Percentiles rank a stretch among this genome's conserved stretches.
phyloP scores from a whole-genome alignment of 2,888 invertebrate genomes.

The Xestia sexstrigata region DNA sequence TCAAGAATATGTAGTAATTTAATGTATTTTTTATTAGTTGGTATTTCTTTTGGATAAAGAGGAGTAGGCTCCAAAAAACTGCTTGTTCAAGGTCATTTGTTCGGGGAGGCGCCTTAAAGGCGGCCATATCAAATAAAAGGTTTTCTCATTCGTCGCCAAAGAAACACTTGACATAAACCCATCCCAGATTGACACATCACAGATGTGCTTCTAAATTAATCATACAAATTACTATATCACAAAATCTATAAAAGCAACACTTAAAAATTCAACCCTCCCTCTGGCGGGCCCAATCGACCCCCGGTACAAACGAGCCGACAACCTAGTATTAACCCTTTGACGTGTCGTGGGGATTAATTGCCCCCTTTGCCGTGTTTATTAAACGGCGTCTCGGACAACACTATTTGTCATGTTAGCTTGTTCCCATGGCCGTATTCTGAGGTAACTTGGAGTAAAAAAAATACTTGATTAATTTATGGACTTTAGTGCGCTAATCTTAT shows the following conservation, averaged over 20 bases:
- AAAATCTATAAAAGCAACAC: slow-evolving; percentile 69
- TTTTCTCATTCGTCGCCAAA: not conserved
- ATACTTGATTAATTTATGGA: slow-evolving; percentile 1
- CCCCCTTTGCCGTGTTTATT: slow-evolving; percentile 82
- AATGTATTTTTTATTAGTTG: too few relatives aligned
- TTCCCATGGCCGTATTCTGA: slow-evolving; percentile 82
- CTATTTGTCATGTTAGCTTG: slow-evolving; percentile 79
- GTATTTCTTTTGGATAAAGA: too few relatives aligned
- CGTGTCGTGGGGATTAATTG: slow-evolving; percentile 87
- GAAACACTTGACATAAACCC: not conserved
- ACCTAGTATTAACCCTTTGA: slow-evolving; percentile 88
- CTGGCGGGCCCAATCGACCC: slow-evolving; percentile 58
- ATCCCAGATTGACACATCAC: slow-evolving; percentile 19
- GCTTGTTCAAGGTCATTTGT: too few relatives aligned
- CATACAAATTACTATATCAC: slow-evolving; percentile 61
- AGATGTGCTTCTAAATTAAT: slow-evolving; percentile 62
- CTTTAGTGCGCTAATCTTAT: not conserved
- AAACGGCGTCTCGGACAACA: slow-evolving; percentile 81
- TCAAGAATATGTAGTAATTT: too few relatives aligned
- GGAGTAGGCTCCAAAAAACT: too few relatives aligned
- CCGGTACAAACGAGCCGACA: slow-evolving; percentile 71
- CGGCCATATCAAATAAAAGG: too few relatives aligned
- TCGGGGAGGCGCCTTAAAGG: too few relatives aligned
- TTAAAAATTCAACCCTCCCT: slow-evolving; percentile 67
- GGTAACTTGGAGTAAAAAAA: slow-evolving; percentile 11